phyloP scores from a whole-genome alignment of 2,888 invertebrate genomes.

The Drosophila leonis region DNA sequence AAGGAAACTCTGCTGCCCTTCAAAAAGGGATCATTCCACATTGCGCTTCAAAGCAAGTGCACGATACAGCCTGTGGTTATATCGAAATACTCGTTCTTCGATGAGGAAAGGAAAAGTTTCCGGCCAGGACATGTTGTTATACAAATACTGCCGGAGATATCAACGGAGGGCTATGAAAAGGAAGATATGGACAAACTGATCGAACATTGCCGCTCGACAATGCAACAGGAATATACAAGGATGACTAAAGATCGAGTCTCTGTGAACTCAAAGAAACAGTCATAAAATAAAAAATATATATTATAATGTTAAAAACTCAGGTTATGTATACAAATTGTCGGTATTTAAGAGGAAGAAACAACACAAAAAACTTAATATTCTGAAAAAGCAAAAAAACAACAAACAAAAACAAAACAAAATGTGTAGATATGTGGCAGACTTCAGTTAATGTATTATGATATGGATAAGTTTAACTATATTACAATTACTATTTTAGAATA shows the following conservation, averaged over 20 bases:
- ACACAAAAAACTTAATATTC: slow-evolving; percentile 36
- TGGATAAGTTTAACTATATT: slow-evolving; percentile 45
- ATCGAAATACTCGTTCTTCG: slow-evolving; percentile 92
- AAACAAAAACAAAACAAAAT: background rate
- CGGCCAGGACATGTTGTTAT: slow-evolving; percentile 90
- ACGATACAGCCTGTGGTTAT: slow-evolving; percentile 96
- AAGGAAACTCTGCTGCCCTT: slow-evolving; percentile 93
- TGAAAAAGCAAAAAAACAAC: slow-evolving; percentile 21
- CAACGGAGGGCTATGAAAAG: slow-evolving; percentile 88
- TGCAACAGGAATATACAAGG: slow-evolving; percentile 89
- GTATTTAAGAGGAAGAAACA: slow-evolving; percentile 25
- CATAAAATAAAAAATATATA: slow-evolving; percentile 37
- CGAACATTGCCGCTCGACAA: slow-evolving; percentile 88
- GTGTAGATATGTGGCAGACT: slow-evolving; percentile 33
- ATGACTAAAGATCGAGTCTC: slow-evolving; percentile 85
- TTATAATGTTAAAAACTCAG: slow-evolving; percentile 44
- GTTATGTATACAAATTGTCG: slow-evolving; percentile 38
- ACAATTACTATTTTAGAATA: slow-evolving; percentile 23
- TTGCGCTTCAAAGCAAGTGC: slow-evolving; percentile 93
- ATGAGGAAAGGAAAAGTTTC: slow-evolving; percentile 88
- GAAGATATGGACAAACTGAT: slow-evolving; percentile 89
- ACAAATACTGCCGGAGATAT: slow-evolving; percentile 90
- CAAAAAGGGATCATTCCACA: slow-evolving; percentile 98
- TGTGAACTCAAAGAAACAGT: slow-evolving; percentile 61
- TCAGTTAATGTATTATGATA: slow-evolving; percentile 44